These are phyloP conservation scores for Syngnathus scovelli DNA, from an alignment of 2,113 vertebrate genomes.

Conservation along the genomic window DNA sequence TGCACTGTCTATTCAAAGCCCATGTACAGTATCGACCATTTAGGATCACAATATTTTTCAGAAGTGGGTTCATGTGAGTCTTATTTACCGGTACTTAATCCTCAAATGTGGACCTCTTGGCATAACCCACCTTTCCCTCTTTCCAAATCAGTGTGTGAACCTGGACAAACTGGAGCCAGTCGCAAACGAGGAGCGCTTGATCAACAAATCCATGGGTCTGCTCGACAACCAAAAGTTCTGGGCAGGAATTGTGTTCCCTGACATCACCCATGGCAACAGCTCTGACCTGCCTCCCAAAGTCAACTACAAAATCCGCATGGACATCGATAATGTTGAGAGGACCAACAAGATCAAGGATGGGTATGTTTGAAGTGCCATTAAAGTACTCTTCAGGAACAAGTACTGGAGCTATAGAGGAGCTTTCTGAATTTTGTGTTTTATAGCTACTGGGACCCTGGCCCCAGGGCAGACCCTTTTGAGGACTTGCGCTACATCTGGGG, in stretches of 20 bases:
- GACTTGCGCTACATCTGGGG: slow-evolving; percentile 97
- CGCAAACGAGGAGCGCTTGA: slow-evolving; percentile 82
- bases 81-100: neutral
- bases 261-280: slow-evolving; percentile 67
- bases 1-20: neutral
- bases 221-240: slow-evolving; percentile 90
- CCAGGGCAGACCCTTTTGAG: slow-evolving; percentile 95
- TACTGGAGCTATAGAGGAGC: neutral
- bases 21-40: neutral
- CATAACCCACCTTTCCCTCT: neutral
- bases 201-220: slow-evolving; percentile 90
- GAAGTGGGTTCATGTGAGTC: neutral
- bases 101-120: neutral
- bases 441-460: slow-evolving; percentile 98
- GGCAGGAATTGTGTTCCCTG: slow-evolving; percentile 92
- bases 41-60: neutral
- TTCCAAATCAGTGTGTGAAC: slow-evolving; percentile 83
- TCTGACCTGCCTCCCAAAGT: slow-evolving; percentile 80
- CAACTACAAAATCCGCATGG: slow-evolving; percentile 98
- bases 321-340: slow-evolving; percentile 96
- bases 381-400: neutral
- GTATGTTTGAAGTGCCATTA: slow-evolving; percentile 50
- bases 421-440: neutral
- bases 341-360: slow-evolving; percentile 97
- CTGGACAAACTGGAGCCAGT: slow-evolving; percentile 91